A percentile compares a stretch with the other conserved stretches of the same genome.
Evolutionary conservation across 1,140 invertebrate species (phyloP).

Genomic region (Arctopsyche grandis): DNA sequence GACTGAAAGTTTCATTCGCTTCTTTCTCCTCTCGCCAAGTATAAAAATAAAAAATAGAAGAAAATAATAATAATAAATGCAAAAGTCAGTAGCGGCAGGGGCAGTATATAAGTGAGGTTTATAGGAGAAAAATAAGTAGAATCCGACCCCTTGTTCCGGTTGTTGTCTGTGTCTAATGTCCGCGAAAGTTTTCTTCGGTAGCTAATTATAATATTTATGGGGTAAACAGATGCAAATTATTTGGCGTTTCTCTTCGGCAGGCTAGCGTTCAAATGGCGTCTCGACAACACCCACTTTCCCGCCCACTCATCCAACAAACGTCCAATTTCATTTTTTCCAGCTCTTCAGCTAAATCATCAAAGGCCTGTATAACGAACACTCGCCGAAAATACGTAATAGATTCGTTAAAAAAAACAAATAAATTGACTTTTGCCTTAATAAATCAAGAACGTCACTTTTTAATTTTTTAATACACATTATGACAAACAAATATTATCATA

Average conservation of each 20-base stretch:
- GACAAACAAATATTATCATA: too few relatives aligned
- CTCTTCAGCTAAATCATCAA: too few relatives aligned
- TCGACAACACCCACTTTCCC: neutral
- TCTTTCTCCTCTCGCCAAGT: neutral
- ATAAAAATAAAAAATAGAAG: neutral
- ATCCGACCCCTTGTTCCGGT: conserved; percentile 5
- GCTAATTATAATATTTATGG: conserved; percentile 41
- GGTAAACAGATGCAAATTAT: conserved; percentile 41
- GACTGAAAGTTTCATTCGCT: neutral
- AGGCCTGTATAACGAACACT: too few relatives aligned
- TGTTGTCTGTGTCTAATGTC: conserved; percentile 8
- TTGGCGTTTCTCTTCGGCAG: conserved; percentile 30
- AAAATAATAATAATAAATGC: conserved; percentile 8
- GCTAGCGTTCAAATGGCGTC: conserved; percentile 1
- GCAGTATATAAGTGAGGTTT: neutral
- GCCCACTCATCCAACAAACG: neutral
- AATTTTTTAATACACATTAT: too few relatives aligned
- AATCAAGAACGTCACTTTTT: too few relatives aligned
- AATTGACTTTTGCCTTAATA: too few relatives aligned
- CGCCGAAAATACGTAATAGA: too few relatives aligned
- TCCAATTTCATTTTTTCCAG: neutral
- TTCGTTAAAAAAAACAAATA: too few relatives aligned
- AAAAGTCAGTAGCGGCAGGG: neutral
- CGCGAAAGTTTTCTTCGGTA: conserved; percentile 26
- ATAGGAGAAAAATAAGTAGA: conserved; percentile 1